Evolutionary conservation across 2,113 vertebrate genomes (phyloP).

Genomic region (Protobothrops mucrosquamatus): DNA sequence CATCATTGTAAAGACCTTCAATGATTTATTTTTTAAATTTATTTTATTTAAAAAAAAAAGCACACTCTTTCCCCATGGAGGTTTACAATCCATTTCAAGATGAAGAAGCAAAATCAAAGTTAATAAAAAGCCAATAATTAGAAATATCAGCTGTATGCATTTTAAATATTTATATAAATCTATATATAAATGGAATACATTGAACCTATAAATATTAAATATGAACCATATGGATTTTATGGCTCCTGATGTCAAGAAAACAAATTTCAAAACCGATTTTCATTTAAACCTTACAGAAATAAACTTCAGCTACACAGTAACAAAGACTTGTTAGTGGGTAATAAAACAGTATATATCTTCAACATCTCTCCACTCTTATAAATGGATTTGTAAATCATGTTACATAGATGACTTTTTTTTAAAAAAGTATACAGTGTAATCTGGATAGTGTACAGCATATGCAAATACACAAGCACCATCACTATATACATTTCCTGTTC

Average conservation of each 20-base stretch:
- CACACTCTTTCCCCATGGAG: not conserved
- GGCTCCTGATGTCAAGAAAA: not conserved
- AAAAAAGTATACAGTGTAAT: not conserved
- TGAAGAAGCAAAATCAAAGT: not conserved
- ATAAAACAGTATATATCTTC: not conserved
- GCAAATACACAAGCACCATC: not conserved
- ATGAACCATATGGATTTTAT: not conserved
- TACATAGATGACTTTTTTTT: not conserved
- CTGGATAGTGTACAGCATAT: not conserved
- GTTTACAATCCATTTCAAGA: not conserved
- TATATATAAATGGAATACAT: not conserved
- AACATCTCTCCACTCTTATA: not conserved
- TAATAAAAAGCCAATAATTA: not conserved
- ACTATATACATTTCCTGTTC: not conserved
- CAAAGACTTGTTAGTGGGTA: not conserved
- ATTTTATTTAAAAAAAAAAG: not conserved
- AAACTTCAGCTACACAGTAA: not conserved
- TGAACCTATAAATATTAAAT: conserved; percentile 14
- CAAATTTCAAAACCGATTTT: not conserved
- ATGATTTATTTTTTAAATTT: not conserved
- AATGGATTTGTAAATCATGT: not conserved
- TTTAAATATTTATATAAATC: not conserved
- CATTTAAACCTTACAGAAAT: not conserved
- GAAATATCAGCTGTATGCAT: not conserved
- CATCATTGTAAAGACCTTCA: not conserved